Conservation (phyloP, 2,888 invertebrate species). For the Drymonia ruficornis region DNA sequence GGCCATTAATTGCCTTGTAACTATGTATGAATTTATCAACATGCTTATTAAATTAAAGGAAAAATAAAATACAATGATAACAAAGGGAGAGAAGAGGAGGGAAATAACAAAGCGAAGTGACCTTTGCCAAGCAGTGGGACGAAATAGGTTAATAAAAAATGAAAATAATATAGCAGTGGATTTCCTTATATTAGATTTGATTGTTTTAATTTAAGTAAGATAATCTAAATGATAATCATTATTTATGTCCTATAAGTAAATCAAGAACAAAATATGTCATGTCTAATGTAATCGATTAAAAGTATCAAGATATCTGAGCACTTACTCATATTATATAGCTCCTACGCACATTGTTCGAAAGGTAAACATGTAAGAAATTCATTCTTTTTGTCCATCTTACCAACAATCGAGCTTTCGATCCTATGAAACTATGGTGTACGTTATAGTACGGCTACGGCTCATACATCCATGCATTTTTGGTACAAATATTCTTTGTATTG, state of each 20-base stretch:
- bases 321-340: slow-evolving; percentile 53
- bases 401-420: slow-evolving; percentile 58
- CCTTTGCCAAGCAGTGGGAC: no score
- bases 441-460: slow-evolving; percentile 24
- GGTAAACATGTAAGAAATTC: slow-evolving; percentile 71
- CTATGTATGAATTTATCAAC: neutral
- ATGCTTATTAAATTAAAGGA: no score
- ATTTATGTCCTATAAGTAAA: no score
- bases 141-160: no score
- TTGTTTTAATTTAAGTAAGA: no score
- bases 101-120: no score
- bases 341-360: slow-evolving; percentile 71
- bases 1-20: neutral
- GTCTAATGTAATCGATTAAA: neutral
- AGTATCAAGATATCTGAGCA: slow-evolving; percentile 51
- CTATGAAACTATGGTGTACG: slow-evolving; percentile 47
- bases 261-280: no score
- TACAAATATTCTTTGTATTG: slow-evolving; percentile 62
- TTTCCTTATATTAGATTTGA: no score
- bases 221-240: no score
- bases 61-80: no score
- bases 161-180: no score
- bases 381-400: slow-evolving; percentile 62
- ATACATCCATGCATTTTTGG: slow-evolving; percentile 55
- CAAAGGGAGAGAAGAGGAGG: no score